Conservation (phyloP, 1,140 invertebrate genomes). For the Trachelipus rathkii region DNA sequence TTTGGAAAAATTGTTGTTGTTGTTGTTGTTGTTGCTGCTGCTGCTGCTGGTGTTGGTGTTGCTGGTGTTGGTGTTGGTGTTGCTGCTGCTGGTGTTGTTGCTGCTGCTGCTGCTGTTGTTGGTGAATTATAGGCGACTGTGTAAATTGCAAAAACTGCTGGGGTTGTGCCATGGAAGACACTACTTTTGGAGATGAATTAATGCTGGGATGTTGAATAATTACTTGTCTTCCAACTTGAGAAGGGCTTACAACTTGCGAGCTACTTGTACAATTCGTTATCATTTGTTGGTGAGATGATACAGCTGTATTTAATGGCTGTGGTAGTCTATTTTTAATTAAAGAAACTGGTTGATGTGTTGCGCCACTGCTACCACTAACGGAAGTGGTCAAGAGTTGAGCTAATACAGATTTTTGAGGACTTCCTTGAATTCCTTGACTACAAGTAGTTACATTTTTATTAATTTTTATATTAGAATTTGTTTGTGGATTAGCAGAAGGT, state of each 20-base stretch:
- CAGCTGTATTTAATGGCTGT: background rate
- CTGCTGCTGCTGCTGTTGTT: constrained; percentile 24
- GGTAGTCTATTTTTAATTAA: background rate
- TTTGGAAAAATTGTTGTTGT: constrained; percentile 34
- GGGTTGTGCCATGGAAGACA: constrained; percentile 1
- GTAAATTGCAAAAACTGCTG: constrained; percentile 16
- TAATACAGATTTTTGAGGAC: background rate
- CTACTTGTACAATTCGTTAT: background rate
- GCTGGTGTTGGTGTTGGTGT: constrained; percentile 26
- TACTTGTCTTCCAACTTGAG: background rate
- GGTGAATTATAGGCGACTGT: background rate
- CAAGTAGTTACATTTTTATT: constrained; percentile 1
- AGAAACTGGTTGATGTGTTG: background rate
- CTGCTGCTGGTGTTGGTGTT: constrained; percentile 28
- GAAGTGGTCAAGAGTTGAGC: background rate
- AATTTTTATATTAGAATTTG: constrained; percentile 7
- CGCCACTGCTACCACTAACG: background rate
- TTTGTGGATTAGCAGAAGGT: constrained; percentile 12
- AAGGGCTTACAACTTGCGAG: background rate
- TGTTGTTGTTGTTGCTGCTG: constrained; percentile 34
- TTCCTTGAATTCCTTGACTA: background rate
- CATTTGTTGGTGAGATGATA: background rate
- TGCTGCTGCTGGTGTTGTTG: constrained; percentile 39
- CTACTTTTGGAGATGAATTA: constrained; percentile 11
- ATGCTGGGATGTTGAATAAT: constrained; percentile 22